phyloP scores from a whole-genome alignment of 2,888 invertebrate genomes.

The Tigriopus californicus region DNA sequence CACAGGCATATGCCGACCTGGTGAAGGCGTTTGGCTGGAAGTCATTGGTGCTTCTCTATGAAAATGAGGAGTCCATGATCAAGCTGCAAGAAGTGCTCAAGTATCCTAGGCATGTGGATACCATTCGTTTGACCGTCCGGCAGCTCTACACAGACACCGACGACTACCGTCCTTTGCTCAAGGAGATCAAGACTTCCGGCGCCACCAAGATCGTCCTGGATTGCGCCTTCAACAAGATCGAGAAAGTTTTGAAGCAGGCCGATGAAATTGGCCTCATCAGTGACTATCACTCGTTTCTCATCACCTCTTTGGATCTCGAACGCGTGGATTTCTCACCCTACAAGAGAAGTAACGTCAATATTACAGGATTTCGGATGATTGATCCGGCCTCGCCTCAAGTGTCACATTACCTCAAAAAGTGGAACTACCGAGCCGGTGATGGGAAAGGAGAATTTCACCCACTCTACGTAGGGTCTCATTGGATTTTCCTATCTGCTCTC shows the following conservation, averaged over 20 bases:
- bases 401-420: slow-evolving; percentile 25
- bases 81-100: slow-evolving; percentile 50
- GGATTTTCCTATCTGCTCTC: neutral
- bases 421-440: neutral
- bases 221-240: slow-evolving; percentile 64
- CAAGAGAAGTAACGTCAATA: slow-evolving; percentile 43
- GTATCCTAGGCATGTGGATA: slow-evolving; percentile 11
- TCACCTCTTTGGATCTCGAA: slow-evolving; percentile 48
- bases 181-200: slow-evolving; percentile 77
- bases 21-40: slow-evolving; percentile 47
- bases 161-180: slow-evolving; percentile 51
- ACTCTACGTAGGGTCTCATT: neutral
- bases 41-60: slow-evolving; percentile 70
- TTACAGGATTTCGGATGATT: slow-evolving; percentile 74
- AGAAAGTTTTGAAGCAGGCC: slow-evolving; percentile 71
- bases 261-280: slow-evolving; percentile 96
- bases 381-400: slow-evolving; percentile 61
- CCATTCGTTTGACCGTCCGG: slow-evolving; percentile 10
- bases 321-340: slow-evolving; percentile 1
- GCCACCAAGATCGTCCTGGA: slow-evolving; percentile 79
- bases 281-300: slow-evolving; percentile 79
- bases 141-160: slow-evolving; percentile 11
- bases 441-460: neutral
- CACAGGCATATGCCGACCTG: slow-evolving; percentile 43
- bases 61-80: slow-evolving; percentile 50